Conservation (phyloP, 2,797 vertebrate genomes). For the Oreochromis mossambicus region DNA sequence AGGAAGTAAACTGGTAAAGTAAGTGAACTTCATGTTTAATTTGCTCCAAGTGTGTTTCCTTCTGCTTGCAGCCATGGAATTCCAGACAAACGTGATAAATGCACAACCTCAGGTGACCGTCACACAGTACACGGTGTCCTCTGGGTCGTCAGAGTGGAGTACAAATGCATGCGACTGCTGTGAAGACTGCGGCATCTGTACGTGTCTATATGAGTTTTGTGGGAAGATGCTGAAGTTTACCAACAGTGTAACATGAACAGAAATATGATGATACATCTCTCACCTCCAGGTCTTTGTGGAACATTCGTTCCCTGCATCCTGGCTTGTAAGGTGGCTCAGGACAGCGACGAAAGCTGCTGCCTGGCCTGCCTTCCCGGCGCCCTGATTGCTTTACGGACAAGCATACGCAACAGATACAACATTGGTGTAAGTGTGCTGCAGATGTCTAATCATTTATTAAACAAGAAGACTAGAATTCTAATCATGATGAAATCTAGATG, state of each 20-base stretch:
- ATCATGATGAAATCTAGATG: background rate
- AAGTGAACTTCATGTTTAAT: background rate
- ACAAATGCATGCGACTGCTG: slow-evolving; percentile 76
- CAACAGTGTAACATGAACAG: background rate
- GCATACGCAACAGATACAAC: slow-evolving; percentile 70
- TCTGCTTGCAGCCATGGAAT: slow-evolving; percentile 64
- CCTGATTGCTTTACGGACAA: slow-evolving; percentile 75
- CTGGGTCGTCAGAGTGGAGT: slow-evolving; percentile 65
- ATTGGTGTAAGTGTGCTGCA: slow-evolving; percentile 65
- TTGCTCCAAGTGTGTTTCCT: background rate
- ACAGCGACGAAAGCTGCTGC: slow-evolving; percentile 76
- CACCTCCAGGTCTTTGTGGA: slow-evolving; percentile 72
- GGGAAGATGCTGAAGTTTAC: background rate
- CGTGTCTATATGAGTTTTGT: slow-evolving; percentile 2
- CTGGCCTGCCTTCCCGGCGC: slow-evolving; percentile 76
- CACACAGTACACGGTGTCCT: slow-evolving; percentile 59
- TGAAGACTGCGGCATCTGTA: slow-evolving; percentile 79
- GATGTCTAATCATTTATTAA: background rate
- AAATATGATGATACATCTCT: background rate
- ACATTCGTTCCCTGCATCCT: slow-evolving; percentile 77
- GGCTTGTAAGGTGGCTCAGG: slow-evolving; percentile 76
- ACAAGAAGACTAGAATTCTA: background rate
- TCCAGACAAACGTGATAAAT: slow-evolving; percentile 69
- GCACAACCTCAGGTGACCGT: slow-evolving; percentile 70
- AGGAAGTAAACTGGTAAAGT: background rate